A percentile compares a stretch with the other conserved stretches of the same genome.
Evolutionary conservation across 2,113 vertebrate genomes (phyloP).

Genomic region (Psittacara wagleri): DNA sequence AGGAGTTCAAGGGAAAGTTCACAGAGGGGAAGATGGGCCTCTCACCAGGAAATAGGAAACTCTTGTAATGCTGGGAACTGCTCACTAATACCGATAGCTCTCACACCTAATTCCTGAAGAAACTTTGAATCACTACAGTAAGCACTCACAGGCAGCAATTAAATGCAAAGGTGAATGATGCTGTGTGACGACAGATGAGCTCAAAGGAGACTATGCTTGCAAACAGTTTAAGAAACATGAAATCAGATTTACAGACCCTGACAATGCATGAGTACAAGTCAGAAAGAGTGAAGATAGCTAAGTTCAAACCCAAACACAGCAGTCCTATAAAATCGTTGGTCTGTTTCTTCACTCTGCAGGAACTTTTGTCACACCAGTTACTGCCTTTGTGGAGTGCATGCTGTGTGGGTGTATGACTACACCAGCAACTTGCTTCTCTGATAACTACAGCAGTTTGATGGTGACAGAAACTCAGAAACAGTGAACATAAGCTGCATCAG

Average conservation of each 20-base stretch:
- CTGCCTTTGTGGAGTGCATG: neutral
- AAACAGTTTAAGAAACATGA: neutral
- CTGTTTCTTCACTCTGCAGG: neutral
- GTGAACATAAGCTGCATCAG: neutral
- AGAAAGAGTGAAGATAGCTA: neutral
- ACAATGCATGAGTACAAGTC: neutral
- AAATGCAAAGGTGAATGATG: neutral
- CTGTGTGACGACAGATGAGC: neutral
- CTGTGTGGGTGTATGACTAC: rapidly evolving
- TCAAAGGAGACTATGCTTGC: neutral
- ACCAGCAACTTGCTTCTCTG: neutral
- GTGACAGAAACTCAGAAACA: neutral
- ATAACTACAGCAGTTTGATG: neutral
- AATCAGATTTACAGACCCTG: neutral
- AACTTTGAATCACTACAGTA: neutral
- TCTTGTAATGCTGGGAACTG: neutral
- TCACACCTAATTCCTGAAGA: neutral
- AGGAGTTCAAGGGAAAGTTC: neutral
- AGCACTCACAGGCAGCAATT: neutral
- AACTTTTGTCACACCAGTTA: neutral
- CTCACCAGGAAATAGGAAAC: neutral
- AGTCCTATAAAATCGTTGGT: neutral
- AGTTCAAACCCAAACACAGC: neutral
- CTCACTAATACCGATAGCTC: rapidly evolving
- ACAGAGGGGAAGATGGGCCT: neutral